Evolutionary conservation across 2,888 invertebrate genomes (phyloP).

Genomic region (Emmelina monodactyla): DNA sequence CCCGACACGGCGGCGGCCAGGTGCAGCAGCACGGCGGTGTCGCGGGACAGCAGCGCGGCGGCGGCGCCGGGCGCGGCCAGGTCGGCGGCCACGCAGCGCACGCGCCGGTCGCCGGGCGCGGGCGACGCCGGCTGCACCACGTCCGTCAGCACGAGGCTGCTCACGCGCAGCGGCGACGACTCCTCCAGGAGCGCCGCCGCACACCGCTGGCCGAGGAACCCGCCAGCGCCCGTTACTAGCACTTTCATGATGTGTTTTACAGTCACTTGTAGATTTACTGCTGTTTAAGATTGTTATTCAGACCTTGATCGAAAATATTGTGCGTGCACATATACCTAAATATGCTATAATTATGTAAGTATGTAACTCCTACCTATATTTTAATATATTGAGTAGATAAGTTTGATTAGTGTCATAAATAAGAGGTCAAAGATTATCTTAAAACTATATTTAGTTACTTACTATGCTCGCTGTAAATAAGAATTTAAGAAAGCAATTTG

Average conservation of each 20-base stretch:
- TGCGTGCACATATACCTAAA: too few relatives aligned
- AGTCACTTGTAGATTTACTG: too few relatives aligned
- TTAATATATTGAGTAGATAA: too few relatives aligned
- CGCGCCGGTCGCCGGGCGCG: constrained; percentile 22
- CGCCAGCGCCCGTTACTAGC: constrained; percentile 32
- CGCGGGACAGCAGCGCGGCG: constrained; percentile 22
- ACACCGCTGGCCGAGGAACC: constrained; percentile 27
- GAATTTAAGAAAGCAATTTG: too few relatives aligned
- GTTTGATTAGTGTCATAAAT: too few relatives aligned
- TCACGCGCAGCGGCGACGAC: constrained; percentile 17
- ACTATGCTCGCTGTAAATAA: too few relatives aligned
- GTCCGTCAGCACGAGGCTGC: constrained; percentile 22
- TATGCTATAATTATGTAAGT: too few relatives aligned
- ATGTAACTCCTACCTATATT: too few relatives aligned
- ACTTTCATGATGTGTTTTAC: constrained; percentile 34
- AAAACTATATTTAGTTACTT: too few relatives aligned
- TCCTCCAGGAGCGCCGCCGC: constrained; percentile 20
- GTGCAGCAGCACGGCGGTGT: constrained; percentile 34
- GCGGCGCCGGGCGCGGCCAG: constrained; percentile 24
- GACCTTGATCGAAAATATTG: too few relatives aligned
- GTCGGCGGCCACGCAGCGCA: constrained; percentile 22
- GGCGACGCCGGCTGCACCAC: constrained; percentile 11
- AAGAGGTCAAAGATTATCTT: too few relatives aligned
- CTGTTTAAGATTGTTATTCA: too few relatives aligned
- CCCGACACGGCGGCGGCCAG: constrained; percentile 52